phyloP scores from a whole-genome alignment of 2,113 vertebrate species.

The Okapia johnstoni region DNA sequence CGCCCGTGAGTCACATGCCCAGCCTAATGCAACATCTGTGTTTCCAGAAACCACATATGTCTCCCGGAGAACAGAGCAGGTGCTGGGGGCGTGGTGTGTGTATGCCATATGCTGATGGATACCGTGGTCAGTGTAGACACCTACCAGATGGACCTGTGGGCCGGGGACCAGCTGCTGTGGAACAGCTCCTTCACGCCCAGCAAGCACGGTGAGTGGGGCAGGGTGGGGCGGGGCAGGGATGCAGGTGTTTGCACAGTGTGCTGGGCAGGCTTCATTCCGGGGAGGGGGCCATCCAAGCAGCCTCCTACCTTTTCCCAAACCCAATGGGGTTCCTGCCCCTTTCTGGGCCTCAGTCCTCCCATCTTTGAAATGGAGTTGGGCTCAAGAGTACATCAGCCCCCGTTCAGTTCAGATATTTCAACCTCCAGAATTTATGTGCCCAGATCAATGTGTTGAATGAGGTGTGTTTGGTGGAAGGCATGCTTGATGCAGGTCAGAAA shows the following conservation, averaged over 20 bases:
- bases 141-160: conserved; percentile 60
- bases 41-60: conserved; percentile 62
- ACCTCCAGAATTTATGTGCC: background rate
- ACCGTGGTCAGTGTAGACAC: accelerated
- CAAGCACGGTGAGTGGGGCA: conserved; percentile 66
- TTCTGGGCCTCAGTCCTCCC: background rate
- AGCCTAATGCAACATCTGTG: background rate
- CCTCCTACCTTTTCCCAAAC: background rate
- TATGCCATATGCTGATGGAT: conserved; percentile 41
- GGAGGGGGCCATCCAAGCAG: background rate
- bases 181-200: conserved; percentile 19
- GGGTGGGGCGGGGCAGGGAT: accelerated
- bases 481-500: background rate
- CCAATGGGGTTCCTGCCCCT: background rate
- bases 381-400: background rate
- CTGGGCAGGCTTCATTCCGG: background rate
- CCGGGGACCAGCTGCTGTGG: conserved; percentile 62
- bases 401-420: background rate
- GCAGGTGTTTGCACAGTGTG: too few relatives aligned
- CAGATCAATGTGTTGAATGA: background rate
- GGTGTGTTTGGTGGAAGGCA: too few relatives aligned
- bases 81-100: background rate
- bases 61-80: conserved; percentile 53
- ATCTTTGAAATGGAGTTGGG: background rate
- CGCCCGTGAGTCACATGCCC: accelerated